Evolutionary conservation across 2,888 invertebrate species (phyloP), one percentile per base, ranked within the genome.

Genomic region (Sericinus montela): DNA sequence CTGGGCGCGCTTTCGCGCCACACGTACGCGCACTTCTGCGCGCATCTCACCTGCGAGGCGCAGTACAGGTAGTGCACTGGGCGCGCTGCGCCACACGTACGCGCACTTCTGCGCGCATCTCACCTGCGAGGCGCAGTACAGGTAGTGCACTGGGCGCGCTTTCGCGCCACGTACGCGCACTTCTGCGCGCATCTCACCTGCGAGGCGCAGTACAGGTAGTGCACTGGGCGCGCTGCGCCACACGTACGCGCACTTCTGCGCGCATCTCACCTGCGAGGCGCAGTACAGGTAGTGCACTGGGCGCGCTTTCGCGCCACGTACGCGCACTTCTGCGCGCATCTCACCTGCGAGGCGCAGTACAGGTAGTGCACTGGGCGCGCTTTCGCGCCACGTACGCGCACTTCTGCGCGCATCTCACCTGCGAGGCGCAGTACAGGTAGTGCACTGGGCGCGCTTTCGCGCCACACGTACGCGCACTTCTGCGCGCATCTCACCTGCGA

Each of bases 401-500:
- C 69, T 98, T 99, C 85, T 97, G 97, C 75, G 95, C 97, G 39
- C 98, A 98, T 77, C 95, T 99, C 57, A 95, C 97, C 1, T 97
- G 97, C 67, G 97, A 98, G 34, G 97, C 98, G 64, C 86, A 98
- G 23, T 90, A 98, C 30, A 99, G 99, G 84, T 98, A 98, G 13
- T 99, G 99, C 84, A 97, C 98, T n/a, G 75, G 92, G 94, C 69
- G 90, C 93, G 19, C 97, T n/a, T n/a, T n/a, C 97, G 0, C 92
- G 95, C 54, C 94, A 95, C 67, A 94, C 95, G 59, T 98, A 98
- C 80, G 93, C 95, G 30, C 93, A 95, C 69, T 98, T 99, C 85
- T 97, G 97, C 75, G 95, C 97, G 39, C 98, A 98, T 77, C 95
- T 99, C 57, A 95, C 97, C 1, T 97, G 97, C 67, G 97, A 98